Base-by-base conservation (phyloP, 1,140 invertebrate species). In the Panagrolaimus sp. region DNA sequence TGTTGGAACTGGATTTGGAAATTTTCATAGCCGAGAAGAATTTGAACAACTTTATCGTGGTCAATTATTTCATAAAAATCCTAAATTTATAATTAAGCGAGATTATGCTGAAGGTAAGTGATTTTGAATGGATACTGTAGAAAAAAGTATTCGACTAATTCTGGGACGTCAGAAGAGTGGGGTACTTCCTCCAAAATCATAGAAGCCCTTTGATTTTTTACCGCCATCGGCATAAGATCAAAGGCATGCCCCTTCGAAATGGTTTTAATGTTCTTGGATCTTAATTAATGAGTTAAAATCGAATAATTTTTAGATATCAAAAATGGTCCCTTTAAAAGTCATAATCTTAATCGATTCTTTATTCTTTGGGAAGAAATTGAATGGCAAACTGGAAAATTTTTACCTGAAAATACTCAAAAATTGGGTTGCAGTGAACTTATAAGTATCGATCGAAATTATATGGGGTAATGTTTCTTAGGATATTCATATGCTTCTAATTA, bases 351-450 rank as follows among this genome's bases (percentile, higher is more conserved):
- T 14, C 52, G 52, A 2, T n/a, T 58, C 3, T 12, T 21, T 12
- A n/a, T 28, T 12, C 52, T 58, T 58, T 58, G 14, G 52, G 52
- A 58, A 21, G 52, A 26, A 26, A 28, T 58, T 4, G 21, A 58
- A 28, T 28, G 21, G 21, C 52, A 58, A 21, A 58, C 52, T 12
- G 52, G 52, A 21, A 58, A 58, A 14, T 58, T 58, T 28, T 28
- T 58, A 1, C 17, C 52, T 12, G 17, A 58, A 24, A n/a, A 28
- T 28, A 28, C 28, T 28, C 12, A 58, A 21, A 58, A 58, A n/a
- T 21, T 58, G 3, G 52, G 52, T 28, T 12, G 14, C 8, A 10
- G 10, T 58, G 52, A 58, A 26, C 10, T 28, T n/a, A 21, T 21
- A 12, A 21, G 14, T 10, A 28, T 58, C 5, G 14, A 58, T 58